phyloP scores from a whole-genome alignment of 1,140 invertebrate species.

The Melanaphis sacchari region DNA sequence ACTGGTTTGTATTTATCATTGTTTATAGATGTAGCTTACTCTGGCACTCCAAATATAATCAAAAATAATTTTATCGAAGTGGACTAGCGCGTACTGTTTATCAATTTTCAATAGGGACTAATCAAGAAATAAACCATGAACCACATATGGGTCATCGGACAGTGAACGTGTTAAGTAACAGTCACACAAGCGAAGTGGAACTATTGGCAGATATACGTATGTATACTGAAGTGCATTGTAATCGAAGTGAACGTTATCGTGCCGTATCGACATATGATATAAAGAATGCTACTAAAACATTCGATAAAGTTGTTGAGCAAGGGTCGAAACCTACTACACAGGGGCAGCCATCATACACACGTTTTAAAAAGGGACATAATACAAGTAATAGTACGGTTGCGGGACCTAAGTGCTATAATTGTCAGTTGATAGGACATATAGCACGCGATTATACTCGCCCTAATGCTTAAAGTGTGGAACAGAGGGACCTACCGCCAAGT shows the following conservation, averaged over 20 bases:
- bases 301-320: accelerated
- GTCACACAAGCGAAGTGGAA: background rate
- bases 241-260: background rate
- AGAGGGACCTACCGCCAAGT: background rate
- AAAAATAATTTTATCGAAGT: too few species aligned
- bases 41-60: too few species aligned
- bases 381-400: background rate
- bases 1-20: too few species aligned
- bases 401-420: background rate
- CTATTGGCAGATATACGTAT: background rate
- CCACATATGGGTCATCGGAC: too few species aligned
- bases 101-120: too few species aligned
- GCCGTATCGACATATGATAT: background rate
- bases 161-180: background rate
- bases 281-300: background rate
- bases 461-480: background rate
- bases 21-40: too few species aligned
- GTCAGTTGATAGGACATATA: background rate
- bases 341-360: background rate
- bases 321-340: background rate
- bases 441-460: background rate
- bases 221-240: background rate
- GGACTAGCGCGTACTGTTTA: too few species aligned
- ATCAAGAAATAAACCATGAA: too few species aligned
- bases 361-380: background rate